Percentiles rank a stretch among this genome's conserved stretches.
phyloP scores from a whole-genome alignment of 2,888 invertebrate genomes.

The Thyatira batis region DNA sequence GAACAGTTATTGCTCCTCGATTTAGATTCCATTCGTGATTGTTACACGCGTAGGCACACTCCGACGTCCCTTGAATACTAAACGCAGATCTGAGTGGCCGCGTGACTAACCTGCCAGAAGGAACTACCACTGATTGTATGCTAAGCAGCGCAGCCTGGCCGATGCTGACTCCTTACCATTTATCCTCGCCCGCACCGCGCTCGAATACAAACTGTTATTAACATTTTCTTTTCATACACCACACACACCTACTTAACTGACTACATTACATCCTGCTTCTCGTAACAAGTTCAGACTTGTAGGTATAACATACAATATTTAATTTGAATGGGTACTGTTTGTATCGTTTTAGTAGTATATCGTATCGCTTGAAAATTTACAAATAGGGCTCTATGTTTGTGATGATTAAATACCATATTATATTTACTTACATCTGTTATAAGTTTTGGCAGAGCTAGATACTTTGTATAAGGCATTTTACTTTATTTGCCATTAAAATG shows the following conservation, averaged over 20 bases:
- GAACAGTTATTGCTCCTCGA: constrained; percentile 71
- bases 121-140: constrained; percentile 77
- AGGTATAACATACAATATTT: no score
- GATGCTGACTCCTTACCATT: constrained; percentile 15
- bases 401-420: no score
- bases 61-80: constrained; percentile 62
- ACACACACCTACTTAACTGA: not conserved
- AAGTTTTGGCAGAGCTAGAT: not conserved
- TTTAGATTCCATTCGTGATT: constrained; percentile 65
- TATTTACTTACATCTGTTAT: no score
- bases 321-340: no score
- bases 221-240: not conserved
- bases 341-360: no score
- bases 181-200: not conserved
- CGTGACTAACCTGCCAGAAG: constrained; percentile 73
- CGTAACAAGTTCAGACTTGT: not conserved
- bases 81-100: constrained; percentile 61
- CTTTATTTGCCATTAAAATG: not conserved
- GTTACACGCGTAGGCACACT: constrained; percentile 64
- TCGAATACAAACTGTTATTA: not conserved
- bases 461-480: not conserved
- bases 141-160: constrained; percentile 52
- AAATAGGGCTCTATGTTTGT: no score
- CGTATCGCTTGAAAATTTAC: not conserved
- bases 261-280: not conserved